These are phyloP conservation scores for Actenoides lindsayi DNA, from an alignment of 2,113 vertebrate species.

Conservation along the genomic window DNA sequence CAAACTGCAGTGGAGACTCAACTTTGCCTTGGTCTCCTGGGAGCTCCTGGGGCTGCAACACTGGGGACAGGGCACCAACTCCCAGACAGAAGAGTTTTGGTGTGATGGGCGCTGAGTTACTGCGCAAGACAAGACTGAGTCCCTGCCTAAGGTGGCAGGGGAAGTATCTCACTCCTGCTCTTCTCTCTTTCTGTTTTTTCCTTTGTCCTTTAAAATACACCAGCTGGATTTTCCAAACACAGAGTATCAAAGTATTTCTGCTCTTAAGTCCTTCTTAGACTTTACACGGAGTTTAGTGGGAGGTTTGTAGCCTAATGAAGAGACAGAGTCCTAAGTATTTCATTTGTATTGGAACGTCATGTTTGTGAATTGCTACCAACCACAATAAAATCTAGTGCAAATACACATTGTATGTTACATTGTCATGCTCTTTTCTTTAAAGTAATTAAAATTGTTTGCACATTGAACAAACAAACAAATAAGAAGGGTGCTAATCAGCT, in stretches of 20 bases:
- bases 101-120: not conserved
- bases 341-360: not conserved
- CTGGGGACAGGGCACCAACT: not conserved
- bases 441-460: constrained; percentile 32
- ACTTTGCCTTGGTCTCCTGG: not conserved
- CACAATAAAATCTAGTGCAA: not conserved
- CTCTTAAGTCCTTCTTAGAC: not conserved
- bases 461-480: constrained; percentile 1
- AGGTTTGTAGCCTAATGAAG: not conserved
- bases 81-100: not conserved
- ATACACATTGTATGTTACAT: not conserved
- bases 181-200: not conserved
- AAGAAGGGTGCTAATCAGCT: constrained; percentile 35
- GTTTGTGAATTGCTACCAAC: not conserved
- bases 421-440: not conserved
- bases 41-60: fast-evolving
- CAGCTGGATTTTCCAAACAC: not conserved
- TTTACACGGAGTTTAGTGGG: not conserved
- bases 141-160: not conserved
- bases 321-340: not conserved
- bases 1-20: not conserved
- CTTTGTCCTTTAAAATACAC: not conserved
- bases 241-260: not conserved
- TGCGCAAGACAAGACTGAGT: not conserved
- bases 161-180: not conserved